phyloP scores from a whole-genome alignment of 2,888 invertebrate species.

The Apodemia duryi region DNA sequence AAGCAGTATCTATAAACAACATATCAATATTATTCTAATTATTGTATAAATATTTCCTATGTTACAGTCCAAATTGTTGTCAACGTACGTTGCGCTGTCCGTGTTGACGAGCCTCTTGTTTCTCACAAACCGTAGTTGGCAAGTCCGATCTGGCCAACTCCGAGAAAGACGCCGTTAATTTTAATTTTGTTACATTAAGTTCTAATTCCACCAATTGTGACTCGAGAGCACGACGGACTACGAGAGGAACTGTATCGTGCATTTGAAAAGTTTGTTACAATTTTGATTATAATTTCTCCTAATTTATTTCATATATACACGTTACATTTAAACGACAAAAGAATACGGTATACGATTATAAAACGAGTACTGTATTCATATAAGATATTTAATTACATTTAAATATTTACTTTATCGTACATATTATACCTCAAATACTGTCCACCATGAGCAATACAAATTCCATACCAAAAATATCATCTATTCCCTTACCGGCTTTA shows the following conservation, averaged over 20 bases:
- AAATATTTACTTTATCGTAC: slow-evolving; percentile 48
- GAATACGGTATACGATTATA: slow-evolving; percentile 35
- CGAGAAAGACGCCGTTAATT: slow-evolving; percentile 54
- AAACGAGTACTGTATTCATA: slow-evolving; percentile 37
- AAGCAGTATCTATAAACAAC: slow-evolving; percentile 47
- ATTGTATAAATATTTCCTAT: slow-evolving; percentile 57
- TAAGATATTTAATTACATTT: slow-evolving; percentile 49
- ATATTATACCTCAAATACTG: slow-evolving; percentile 39
- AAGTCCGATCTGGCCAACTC: slow-evolving; percentile 44
- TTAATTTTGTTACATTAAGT: slow-evolving; percentile 33
- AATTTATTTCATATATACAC: slow-evolving; percentile 46
- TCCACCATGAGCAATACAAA: slow-evolving; percentile 70
- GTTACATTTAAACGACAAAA: slow-evolving; percentile 44
- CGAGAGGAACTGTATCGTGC: slow-evolving; percentile 78
- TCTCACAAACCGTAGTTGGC: slow-evolving; percentile 50
- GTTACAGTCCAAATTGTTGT: slow-evolving; percentile 50
- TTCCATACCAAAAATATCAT: slow-evolving; percentile 75
- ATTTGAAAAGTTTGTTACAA: slow-evolving; percentile 61
- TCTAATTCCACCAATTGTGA: slow-evolving; percentile 49
- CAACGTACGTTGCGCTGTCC: slow-evolving; percentile 52
- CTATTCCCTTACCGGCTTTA: slow-evolving; percentile 48
- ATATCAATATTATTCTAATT: slow-evolving; percentile 46
- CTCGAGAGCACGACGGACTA: slow-evolving; percentile 71
- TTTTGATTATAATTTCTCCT: slow-evolving; percentile 57
- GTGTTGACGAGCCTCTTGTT: slow-evolving; percentile 49